Evolutionary conservation across 2,888 invertebrate species (phyloP), one percentile per base, ranked within the genome.

Genomic region (Halocaridina rubra): DNA sequence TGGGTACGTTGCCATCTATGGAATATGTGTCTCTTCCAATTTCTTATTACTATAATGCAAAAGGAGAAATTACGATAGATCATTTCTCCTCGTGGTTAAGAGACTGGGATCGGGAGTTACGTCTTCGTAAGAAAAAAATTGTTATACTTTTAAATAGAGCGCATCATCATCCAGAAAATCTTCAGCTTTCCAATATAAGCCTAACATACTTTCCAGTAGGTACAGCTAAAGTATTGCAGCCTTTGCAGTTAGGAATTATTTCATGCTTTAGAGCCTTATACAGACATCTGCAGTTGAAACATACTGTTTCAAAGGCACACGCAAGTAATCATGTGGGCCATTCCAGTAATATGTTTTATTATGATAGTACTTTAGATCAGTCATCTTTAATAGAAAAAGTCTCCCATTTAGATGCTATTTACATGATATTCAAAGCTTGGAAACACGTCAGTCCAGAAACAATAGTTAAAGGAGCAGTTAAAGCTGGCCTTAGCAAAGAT

Each of bases 401-500:
- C 10, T 81, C 81, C 64, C 59, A 61, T n/a, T 27, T 86, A 30
- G 85, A 86, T 81, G 74, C 72, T 13, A n/a, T 78, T 71, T 81
- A 71, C 46, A 78, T 86, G 78, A 74, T 86, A 30, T 74, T 78
- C 24, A 86, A 72, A 57, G 85, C 85, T 24, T 86, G 85, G 85
- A 86, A 53, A 57, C 85, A 86, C 74, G 74, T 86, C 10, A 81
- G 81, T 78, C 81, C 85, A 57, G 85, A 86, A 30, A 81, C 81
- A 2, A 77, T 86, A 24, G 81, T 78, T 4, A 86, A 86, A 32
- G 81, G 85, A 39, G 78, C 81, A 27, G 85, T 86, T 30, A 86
- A 81, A 74, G 85, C 85, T 33, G 85, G 85, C 24, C 33, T 86
- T n/a, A 86, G 85, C 57, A 86, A 86, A 22, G 81, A 81, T 64